phyloP scores from a whole-genome alignment of 2,113 vertebrate genomes.

The Poeciliopsis turrubarensis region DNA sequence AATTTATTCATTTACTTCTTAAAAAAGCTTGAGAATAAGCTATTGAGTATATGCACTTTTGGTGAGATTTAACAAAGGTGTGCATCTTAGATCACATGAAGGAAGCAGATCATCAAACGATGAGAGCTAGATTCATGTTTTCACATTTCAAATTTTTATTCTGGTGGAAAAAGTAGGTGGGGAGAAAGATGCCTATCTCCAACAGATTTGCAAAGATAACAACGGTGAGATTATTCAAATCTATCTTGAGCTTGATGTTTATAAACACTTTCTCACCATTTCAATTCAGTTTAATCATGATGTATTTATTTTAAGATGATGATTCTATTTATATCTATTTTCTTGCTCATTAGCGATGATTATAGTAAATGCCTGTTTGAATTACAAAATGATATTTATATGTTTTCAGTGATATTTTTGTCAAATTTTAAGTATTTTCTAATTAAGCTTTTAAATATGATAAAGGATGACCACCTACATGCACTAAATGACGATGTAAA shows the following conservation, averaged over 20 bases:
- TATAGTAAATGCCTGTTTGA: slow-evolving; percentile 72
- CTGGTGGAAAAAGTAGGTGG: slow-evolving; percentile 21
- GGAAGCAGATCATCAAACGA: slow-evolving; percentile 29
- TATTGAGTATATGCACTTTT: slow-evolving; percentile 59
- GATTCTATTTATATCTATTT: slow-evolving; percentile 67
- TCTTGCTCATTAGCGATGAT: slow-evolving; percentile 62
- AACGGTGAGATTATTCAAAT: slow-evolving; percentile 34
- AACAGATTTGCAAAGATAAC: slow-evolving; percentile 56
- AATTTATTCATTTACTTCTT: slow-evolving; percentile 19
- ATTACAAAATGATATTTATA: slow-evolving; percentile 74
- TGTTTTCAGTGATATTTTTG: slow-evolving; percentile 78
- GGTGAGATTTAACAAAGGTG: slow-evolving; percentile 30
- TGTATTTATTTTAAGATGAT: slow-evolving; percentile 67
- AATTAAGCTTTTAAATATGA: slow-evolving; percentile 76
- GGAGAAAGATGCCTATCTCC: slow-evolving; percentile 34
- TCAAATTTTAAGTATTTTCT: slow-evolving; percentile 76
- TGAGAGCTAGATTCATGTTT: slow-evolving; percentile 61
- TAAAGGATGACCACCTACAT: slow-evolving; percentile 73
- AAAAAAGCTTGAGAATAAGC: slow-evolving; percentile 38
- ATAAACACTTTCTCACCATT: slow-evolving; percentile 66
- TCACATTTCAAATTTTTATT: slow-evolving; percentile 23
- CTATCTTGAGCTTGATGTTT: slow-evolving; percentile 52
- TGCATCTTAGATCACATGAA: slow-evolving; percentile 40
- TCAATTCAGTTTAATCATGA: slow-evolving; percentile 61
- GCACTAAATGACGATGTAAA: slow-evolving; percentile 76